These are phyloP conservation scores for Priocnemis perturbator DNA, from an alignment of 2,888 invertebrate species.

Conservation along the genomic window DNA sequence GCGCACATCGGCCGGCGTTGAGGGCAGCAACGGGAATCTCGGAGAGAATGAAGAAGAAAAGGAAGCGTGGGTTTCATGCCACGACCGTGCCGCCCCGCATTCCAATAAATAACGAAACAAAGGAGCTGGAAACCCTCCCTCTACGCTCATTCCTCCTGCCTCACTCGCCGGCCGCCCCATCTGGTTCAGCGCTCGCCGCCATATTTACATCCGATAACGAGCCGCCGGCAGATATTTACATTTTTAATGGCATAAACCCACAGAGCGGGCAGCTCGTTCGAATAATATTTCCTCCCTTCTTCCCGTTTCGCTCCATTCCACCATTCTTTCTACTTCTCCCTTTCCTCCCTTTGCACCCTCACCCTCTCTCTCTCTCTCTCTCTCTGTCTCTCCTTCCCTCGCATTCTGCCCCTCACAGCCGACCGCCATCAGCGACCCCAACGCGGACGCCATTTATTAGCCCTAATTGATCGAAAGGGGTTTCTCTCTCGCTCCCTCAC, in stretches of 20 bases:
- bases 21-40: slow-evolving; percentile 12
- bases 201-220: slow-evolving; percentile 74
- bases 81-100: slow-evolving; percentile 48
- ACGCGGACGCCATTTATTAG: slow-evolving; percentile 70
- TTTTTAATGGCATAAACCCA: slow-evolving; percentile 73
- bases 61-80: slow-evolving; percentile 47
- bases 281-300: slow-evolving; percentile 51
- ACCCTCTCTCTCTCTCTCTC: slow-evolving; percentile 33
- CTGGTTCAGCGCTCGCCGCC: slow-evolving; percentile 47
- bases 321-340: slow-evolving; percentile 8
- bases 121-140: slow-evolving; percentile 55
- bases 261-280: slow-evolving; percentile 53
- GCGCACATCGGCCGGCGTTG: neutral
- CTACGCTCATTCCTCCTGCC: slow-evolving; percentile 25
- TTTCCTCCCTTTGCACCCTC: slow-evolving; percentile 4
- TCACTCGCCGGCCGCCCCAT: slow-evolving; percentile 26
- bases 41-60: neutral
- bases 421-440: slow-evolving; percentile 46
- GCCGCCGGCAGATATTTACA: slow-evolving; percentile 73
- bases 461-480: slow-evolving; percentile 73
- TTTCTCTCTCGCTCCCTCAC: slow-evolving; percentile 31
- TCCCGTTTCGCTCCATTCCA: neutral
- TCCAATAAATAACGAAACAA: slow-evolving; percentile 73
- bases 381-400: slow-evolving; percentile 14
- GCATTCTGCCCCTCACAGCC: slow-evolving; percentile 25